Evolutionary conservation across 92 coral and sea anemone species (phyloP).

Genomic region (Umimayanthus chanpuru): DNA sequence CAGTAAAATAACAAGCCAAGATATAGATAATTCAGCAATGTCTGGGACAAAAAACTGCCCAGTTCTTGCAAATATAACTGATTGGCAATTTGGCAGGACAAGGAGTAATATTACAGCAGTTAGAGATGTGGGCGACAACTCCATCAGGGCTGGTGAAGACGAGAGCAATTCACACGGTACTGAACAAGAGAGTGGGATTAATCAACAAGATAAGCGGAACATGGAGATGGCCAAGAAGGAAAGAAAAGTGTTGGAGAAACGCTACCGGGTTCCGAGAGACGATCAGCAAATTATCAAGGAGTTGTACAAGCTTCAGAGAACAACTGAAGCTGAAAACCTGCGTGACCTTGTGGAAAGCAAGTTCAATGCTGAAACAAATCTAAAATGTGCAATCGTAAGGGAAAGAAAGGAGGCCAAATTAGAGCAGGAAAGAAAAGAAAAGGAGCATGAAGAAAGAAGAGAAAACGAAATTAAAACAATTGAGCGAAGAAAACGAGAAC

Average conservation of each 20-base stretch:
- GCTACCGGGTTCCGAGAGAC: constrained; percentile 18
- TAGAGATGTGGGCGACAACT: background rate
- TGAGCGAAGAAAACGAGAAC: constrained; percentile 6
- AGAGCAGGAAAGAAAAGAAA: background rate
- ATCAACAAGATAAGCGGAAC: background rate
- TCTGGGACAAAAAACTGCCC: background rate
- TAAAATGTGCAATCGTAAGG: background rate
- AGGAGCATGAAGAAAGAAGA: background rate
- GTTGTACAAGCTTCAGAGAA: constrained; percentile 1
- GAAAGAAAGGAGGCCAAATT: background rate
- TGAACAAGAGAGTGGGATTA: background rate
- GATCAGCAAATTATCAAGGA: constrained; percentile 6
- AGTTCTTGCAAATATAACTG: background rate
- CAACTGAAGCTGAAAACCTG: background rate
- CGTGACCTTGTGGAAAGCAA: constrained; percentile 13
- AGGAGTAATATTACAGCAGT: background rate
- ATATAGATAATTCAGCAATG: background rate
- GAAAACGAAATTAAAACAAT: constrained; percentile 5
- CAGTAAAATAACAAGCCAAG: background rate
- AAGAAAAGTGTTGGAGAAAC: constrained; percentile 20
- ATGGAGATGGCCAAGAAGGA: background rate
- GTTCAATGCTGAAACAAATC: constrained; percentile 10
- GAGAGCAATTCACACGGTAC: background rate
- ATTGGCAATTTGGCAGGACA: background rate
- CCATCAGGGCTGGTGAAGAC: background rate